phyloP scores from a whole-genome alignment of 2,888 invertebrate species.

The Lithophane socia region DNA sequence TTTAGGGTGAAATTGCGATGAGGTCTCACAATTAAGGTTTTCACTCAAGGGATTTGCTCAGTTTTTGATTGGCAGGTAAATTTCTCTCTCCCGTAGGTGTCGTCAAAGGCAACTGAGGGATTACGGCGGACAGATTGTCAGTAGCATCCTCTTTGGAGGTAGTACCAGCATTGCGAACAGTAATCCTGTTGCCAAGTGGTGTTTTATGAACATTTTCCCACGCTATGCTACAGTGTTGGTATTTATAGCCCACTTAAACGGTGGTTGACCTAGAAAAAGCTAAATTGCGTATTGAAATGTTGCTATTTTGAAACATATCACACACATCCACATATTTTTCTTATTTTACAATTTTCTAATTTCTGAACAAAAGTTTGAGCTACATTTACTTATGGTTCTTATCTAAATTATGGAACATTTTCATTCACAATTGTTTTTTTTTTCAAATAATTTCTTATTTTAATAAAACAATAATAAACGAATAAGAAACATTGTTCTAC shows the following conservation, averaged over 20 bases:
- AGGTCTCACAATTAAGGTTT: constrained; percentile 1
- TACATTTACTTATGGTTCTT: background rate
- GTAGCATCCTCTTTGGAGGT: background rate
- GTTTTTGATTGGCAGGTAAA: constrained; percentile 26
- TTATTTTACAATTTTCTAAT: background rate
- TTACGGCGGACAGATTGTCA: background rate
- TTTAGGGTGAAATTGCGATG: constrained; percentile 19
- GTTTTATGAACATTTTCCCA: background rate
- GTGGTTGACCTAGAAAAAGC: no score
- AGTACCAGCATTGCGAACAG: background rate
- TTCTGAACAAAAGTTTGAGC: background rate
- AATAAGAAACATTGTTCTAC: background rate
- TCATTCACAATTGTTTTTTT: background rate
- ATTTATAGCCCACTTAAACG: background rate
- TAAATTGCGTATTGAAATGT: no score
- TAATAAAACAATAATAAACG: background rate
- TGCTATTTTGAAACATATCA: background rate
- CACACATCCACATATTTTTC: background rate
- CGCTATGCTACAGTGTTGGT: background rate
- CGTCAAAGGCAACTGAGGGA: background rate
- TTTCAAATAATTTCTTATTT: no score
- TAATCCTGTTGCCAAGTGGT: background rate
- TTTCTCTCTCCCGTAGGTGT: constrained; percentile 10
- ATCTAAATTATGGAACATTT: background rate
- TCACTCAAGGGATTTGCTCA: constrained; percentile 7